Evolutionary conservation across 1,140 invertebrate species (phyloP).

Genomic region (Aphis gossypii): DNA sequence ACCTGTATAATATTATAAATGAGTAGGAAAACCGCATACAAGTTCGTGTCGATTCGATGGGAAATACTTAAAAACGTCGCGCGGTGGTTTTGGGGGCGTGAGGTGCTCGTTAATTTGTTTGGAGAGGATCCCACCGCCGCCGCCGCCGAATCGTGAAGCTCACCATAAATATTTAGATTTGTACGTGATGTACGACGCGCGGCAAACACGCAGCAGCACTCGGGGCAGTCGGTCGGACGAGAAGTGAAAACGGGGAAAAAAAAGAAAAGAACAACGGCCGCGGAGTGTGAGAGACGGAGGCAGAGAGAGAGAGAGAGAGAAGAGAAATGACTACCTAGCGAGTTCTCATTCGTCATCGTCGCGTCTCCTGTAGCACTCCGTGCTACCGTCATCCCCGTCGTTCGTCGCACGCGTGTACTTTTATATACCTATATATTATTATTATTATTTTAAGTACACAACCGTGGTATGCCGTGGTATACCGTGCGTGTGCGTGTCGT

Average conservation of each 20-base stretch:
- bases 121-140: constrained; percentile 17
- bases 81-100: neutral
- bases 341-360: constrained; percentile 44
- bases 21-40: neutral
- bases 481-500: neutral
- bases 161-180: constrained; percentile 52
- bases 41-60: neutral
- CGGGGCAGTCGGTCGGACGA: neutral
- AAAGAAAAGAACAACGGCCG: neutral
- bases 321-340: neutral
- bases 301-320: neutral
- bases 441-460: constrained; percentile 11
- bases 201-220: constrained; percentile 24
- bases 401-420: neutral
- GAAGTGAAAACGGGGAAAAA: neutral
- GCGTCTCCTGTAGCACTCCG: neutral
- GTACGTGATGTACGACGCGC: constrained; percentile 18
- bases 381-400: neutral
- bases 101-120: constrained; percentile 30
- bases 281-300: neutral
- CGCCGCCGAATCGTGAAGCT: constrained; percentile 15
- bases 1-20: neutral
- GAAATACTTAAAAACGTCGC: neutral
- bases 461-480: neutral
- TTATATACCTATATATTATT: neutral